phyloP scores from a whole-genome alignment of 2,888 invertebrate species.

The Slavum lentiscoides region DNA sequence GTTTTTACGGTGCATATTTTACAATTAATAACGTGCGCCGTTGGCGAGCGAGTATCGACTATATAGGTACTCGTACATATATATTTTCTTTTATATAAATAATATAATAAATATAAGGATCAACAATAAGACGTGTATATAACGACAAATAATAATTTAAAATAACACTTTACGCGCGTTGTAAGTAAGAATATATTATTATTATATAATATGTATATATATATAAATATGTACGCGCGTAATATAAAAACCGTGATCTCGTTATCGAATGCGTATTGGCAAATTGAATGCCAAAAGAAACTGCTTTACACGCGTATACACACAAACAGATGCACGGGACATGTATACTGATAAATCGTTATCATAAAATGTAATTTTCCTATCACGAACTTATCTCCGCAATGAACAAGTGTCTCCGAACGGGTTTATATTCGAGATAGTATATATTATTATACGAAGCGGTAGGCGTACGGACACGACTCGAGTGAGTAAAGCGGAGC shows the following conservation, averaged over 20 bases:
- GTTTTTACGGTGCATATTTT: no score
- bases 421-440: neutral
- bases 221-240: neutral
- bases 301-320: neutral
- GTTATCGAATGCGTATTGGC: slow-evolving; percentile 17
- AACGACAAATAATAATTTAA: slow-evolving; percentile 11
- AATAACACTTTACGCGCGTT: neutral
- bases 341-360: slow-evolving; percentile 15
- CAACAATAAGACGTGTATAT: no score
- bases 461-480: slow-evolving; percentile 20
- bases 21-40: neutral
- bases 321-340: neutral
- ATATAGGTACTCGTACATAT: neutral
- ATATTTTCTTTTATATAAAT: neutral
- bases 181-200: no score
- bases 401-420: slow-evolving; percentile 17
- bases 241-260: slow-evolving; percentile 36
- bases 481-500: slow-evolving; percentile 1
- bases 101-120: slow-evolving; percentile 6
- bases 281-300: slow-evolving; percentile 27
- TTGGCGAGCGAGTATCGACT: neutral
- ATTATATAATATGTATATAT: no score
- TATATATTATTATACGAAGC: neutral
- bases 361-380: slow-evolving; percentile 36
- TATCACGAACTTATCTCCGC: slow-evolving; percentile 28